Base-by-base conservation (phyloP, 1,140 invertebrate genomes). In the Halesus radiatus region DNA sequence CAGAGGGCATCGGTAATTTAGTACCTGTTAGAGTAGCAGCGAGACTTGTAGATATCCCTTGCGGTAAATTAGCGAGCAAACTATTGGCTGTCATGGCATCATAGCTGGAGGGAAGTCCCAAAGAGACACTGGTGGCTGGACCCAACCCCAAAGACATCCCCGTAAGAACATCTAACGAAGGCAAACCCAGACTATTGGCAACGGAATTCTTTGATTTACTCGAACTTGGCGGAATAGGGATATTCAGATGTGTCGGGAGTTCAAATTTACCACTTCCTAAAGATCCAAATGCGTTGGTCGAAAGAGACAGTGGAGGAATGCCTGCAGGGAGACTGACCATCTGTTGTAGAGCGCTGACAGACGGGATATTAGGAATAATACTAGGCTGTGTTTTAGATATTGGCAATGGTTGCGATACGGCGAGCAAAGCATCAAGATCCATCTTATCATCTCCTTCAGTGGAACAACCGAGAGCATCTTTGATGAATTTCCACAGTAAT, bases 401-500 rank as follows among this genome's bases (percentile, higher is more conserved):
- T 6, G 88, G 88, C 80, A 90, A 87, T 5, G 88, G 87, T 83
- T 90, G 89, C 13, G 91, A 90, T 18, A 91, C 90, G n/a, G 90
- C 89, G 22, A 91, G 84, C 66, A 91, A 83, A 26, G 88, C 87
- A 82, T 89, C 89, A 5, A 90, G 84, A 84, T 89, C 88, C 84
- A 89, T 88, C 84, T 92, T 91, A 83, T 91, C 90, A 68, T 91
- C 91, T 74, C 91, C 86, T 75, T 88, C 88, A 13, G 88, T 89
- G 1, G 88, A 87, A 81, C 89, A 91, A 16, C 91, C 91, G 62
- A 92, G 84, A 77, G 89, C 87, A 73, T 92, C 91, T 54, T 89
- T 87, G 70, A 92, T 91, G 81, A 91, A 93, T 83, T 91, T 91
- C 92, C 92, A 94, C 5, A 93, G 81, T 37, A 91, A 88, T 1